Evolutionary conservation across 1,140 invertebrate species (phyloP), one percentile per base, ranked within the genome.

Genomic region (Bilobella aurantiaca): DNA sequence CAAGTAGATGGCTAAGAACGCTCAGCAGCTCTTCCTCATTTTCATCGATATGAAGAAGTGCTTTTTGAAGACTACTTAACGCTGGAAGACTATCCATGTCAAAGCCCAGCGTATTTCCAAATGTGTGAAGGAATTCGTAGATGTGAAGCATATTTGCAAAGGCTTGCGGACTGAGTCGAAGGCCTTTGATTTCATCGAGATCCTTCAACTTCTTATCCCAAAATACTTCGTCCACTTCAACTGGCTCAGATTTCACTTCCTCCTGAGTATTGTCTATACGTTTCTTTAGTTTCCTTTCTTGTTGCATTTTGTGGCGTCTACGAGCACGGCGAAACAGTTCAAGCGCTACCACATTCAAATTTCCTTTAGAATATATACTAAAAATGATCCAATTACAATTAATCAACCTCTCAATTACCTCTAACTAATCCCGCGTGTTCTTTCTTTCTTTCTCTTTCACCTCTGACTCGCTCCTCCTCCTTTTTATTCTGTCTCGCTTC

Each of bases 81-180:
- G 86, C 88, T 2, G 93, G 93, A 47, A 96, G 76, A 0, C 87
- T 87, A 42, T 93, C 91, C 82, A 90, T 87, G 75, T 93, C 89
- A 75, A 96, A 95, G 47, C 92, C 92, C 12, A 98, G 79, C 0
- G 91, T 92, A 77, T 93, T 89, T 28, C 91, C 91, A 76, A 97
- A 98, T 77, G 95, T 97, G 73, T 95, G 89, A 56, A 96, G 80
- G 77, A 98, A 98, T 79, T 98, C 93, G 75, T 90, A 90, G 1
- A 94, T 88, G 89, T 96, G 95, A 2, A 96, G 81, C 37, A 89
- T 81, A 78, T 96, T 91, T 1, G 90, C 87, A 79, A 95, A 93
- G 0, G 92, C 91, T 75, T 90, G 86, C 0, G 91, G 91, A 0
- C 87, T 81, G 14, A 96, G 77, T 73, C 86, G 87, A 31, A 94